Evolutionary conservation across 2,888 invertebrate genomes (phyloP).

Genomic region (Drosophila pseudotalamancana): DNA sequence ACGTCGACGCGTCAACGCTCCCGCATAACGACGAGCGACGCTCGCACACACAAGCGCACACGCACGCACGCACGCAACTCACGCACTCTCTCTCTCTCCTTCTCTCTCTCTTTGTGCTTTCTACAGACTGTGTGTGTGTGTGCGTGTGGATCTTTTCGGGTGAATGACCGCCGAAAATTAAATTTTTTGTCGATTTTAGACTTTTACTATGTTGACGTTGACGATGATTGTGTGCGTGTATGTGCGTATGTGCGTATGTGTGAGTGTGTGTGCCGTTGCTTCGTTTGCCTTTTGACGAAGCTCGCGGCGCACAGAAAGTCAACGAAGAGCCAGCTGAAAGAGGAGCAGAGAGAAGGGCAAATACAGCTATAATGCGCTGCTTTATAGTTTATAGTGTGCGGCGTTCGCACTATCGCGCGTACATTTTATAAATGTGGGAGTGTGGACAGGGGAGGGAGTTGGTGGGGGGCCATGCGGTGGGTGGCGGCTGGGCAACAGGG

Average conservation of each 20-base stretch:
- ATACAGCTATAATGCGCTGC: conserved; percentile 36
- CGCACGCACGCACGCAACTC: conserved; percentile 26
- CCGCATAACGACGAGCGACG: conserved; percentile 60
- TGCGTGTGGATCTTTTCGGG: conserved; percentile 69
- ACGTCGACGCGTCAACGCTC: conserved; percentile 62
- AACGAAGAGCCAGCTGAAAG: not conserved
- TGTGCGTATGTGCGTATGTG: too few relatives aligned
- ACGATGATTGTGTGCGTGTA: conserved; percentile 58
- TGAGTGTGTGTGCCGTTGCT: conserved; percentile 53
- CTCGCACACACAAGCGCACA: conserved; percentile 8
- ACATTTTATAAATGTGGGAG: conserved; percentile 38
- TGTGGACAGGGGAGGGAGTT: too few relatives aligned
- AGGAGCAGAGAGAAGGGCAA: not conserved
- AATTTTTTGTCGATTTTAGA: conserved; percentile 82
- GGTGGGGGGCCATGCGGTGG: too few relatives aligned
- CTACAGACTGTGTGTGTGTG: conserved; percentile 14
- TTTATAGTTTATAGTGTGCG: conserved; percentile 37
- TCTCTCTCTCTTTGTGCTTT: conserved; percentile 34
- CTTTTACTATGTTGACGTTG: conserved; percentile 82
- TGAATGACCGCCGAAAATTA: conserved; percentile 84
- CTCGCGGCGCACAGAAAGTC: conserved; percentile 21
- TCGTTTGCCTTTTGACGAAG: conserved; percentile 34
- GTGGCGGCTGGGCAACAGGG: conserved; percentile 28
- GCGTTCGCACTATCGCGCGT: conserved; percentile 68
- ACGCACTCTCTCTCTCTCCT: conserved; percentile 28